Evolutionary conservation across 2,113 vertebrate species (phyloP).

Genomic region (Hemibagrus wyckioides): DNA sequence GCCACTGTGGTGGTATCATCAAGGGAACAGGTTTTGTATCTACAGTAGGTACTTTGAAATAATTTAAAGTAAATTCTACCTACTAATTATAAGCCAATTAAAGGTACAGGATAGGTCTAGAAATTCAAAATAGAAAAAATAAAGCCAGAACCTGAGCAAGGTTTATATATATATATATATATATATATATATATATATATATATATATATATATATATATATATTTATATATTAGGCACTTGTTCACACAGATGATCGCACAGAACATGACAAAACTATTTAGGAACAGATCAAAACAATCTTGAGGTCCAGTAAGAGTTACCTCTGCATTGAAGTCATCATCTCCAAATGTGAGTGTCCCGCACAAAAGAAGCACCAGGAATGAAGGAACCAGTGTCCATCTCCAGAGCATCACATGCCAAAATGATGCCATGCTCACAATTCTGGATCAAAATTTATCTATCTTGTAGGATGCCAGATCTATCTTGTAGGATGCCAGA

Average conservation of each 20-base stretch:
- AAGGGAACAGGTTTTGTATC: not conserved
- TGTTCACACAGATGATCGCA: not conserved
- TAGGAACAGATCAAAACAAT: not conserved
- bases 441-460: not conserved
- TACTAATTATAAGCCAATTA: too few species aligned
- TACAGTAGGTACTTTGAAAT: not conserved
- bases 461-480: not conserved
- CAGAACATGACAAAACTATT: not conserved
- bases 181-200: too few species aligned
- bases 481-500: not conserved
- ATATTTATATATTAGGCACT: too few species aligned
- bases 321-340: slow-evolving; percentile 74
- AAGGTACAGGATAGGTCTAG: not conserved
- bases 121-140: not conserved
- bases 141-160: too few species aligned
- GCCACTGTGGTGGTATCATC: not conserved
- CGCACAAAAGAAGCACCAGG: slow-evolving; percentile 65
- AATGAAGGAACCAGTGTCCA: slow-evolving; percentile 59
- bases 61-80: too few species aligned
- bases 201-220: too few species aligned
- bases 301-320: slow-evolving; percentile 3
- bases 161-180: too few species aligned
- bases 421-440: slow-evolving; percentile 63
- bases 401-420: slow-evolving; percentile 71
- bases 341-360: slow-evolving; percentile 59